Evolutionary conservation across 1,140 invertebrate species (phyloP).

Genomic region (Drosophila virilis): DNA sequence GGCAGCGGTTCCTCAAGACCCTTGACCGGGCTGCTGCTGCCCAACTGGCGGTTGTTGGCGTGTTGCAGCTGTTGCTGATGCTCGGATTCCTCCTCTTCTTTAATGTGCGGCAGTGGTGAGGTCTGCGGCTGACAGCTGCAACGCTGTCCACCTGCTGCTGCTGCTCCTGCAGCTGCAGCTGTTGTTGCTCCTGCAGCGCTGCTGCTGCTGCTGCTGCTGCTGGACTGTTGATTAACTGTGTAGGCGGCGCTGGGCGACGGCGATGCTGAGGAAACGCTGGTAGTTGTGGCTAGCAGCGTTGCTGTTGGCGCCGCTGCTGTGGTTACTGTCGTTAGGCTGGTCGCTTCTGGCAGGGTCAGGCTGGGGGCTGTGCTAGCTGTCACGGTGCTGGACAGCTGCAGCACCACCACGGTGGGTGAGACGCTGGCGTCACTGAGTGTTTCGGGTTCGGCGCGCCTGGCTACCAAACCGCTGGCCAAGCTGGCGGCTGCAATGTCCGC

Average conservation of each 20-base stretch:
- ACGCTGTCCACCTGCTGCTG: conserved; percentile 78
- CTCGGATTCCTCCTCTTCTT: conserved; percentile 87
- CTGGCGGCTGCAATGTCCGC: conserved; percentile 77
- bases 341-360: conserved; percentile 18
- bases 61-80: conserved; percentile 82
- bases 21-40: conserved; percentile 20
- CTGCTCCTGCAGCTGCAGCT: conserved; percentile 24
- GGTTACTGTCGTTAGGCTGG: conserved; percentile 21
- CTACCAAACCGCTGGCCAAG: conserved; percentile 73
- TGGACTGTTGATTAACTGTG: conserved; percentile 39
- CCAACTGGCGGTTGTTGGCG: conserved; percentile 57
- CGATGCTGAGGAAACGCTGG: conserved; percentile 24
- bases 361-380: conserved; percentile 46
- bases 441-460: conserved; percentile 76
- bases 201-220: conserved; percentile 12
- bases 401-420: conserved; percentile 68
- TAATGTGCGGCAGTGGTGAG: conserved; percentile 86
- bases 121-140: conserved; percentile 79
- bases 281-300: conserved; percentile 21
- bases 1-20: conserved; percentile 35
- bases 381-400: conserved; percentile 53
- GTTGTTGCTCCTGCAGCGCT: conserved; percentile 19
- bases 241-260: conserved; percentile 44
- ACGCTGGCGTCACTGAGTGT: conserved; percentile 79
- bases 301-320: conserved; percentile 7